These are phyloP conservation scores for Eristalinus aeneus DNA, from an alignment of 2,888 invertebrate species.

Conservation along the genomic window DNA sequence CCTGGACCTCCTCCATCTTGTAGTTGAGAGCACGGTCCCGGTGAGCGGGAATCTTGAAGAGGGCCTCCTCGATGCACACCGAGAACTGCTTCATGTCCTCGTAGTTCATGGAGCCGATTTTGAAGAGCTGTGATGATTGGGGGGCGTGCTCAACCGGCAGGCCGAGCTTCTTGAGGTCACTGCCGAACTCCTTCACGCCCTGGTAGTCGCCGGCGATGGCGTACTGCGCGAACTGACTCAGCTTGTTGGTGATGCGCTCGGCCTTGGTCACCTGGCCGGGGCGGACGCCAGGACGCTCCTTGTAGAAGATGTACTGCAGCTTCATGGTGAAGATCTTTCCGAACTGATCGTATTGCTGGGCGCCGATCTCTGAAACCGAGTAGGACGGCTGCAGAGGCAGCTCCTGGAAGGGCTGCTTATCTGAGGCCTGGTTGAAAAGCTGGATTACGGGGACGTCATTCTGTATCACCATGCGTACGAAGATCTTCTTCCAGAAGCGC, in stretches of 20 bases:
- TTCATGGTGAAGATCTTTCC: constrained; percentile 99
- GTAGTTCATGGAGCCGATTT: constrained; percentile 93
- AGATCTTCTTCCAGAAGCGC: constrained; percentile 98
- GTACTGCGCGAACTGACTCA: constrained; percentile 96
- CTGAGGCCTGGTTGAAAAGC: constrained; percentile 89
- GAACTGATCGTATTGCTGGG: constrained; percentile 99
- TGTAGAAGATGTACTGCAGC: constrained; percentile 97
- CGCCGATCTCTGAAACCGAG: constrained; percentile 95
- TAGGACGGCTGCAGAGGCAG: constrained; percentile 96
- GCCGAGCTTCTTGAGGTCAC: constrained; percentile 95
- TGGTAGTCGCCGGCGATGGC: constrained; percentile 96
- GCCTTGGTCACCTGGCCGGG: constrained; percentile 97
- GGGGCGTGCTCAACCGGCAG: constrained; percentile 98
- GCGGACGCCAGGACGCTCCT: constrained; percentile 97
- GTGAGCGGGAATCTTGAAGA: constrained; percentile 92
- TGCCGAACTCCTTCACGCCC: constrained; percentile 95
- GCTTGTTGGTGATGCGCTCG: constrained; percentile 93
- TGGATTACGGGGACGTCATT: constrained; percentile 93
- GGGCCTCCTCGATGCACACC: constrained; percentile 93
- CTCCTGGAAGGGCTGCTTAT: constrained; percentile 97
- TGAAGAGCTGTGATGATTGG: constrained; percentile 96
- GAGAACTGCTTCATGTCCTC: constrained; percentile 97
- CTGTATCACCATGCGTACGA: constrained; percentile 89
- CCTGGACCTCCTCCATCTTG: constrained; percentile 97
- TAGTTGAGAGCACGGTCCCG: constrained; percentile 94